Conservation (phyloP, 1,140 invertebrate species). For the Drosophila teissieri region DNA sequence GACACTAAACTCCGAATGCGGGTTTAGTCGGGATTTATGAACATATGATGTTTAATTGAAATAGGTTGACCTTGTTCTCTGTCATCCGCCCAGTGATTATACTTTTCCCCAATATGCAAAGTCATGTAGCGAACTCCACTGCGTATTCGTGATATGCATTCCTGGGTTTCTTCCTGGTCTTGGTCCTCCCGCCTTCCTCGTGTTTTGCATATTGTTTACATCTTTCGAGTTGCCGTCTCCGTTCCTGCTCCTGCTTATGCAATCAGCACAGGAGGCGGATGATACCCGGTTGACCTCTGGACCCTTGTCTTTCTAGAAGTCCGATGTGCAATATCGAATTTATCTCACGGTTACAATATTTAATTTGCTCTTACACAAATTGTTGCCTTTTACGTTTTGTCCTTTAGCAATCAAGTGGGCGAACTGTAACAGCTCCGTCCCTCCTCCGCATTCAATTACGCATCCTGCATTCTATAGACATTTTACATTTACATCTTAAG, state of each 20-base stretch:
- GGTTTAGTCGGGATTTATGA: slow-evolving; percentile 45
- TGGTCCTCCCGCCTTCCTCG: slow-evolving; percentile 34
- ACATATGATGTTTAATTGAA: slow-evolving; percentile 65
- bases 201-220: slow-evolving; percentile 77
- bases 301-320: not conserved
- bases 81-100: not conserved
- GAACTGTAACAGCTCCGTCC: not conserved
- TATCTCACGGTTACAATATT: slow-evolving; percentile 76
- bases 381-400: slow-evolving; percentile 61
- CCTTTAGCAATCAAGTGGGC: slow-evolving; percentile 14
- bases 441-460: not conserved
- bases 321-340: slow-evolving; percentile 57
- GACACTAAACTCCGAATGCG: slow-evolving; percentile 16
- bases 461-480: slow-evolving; percentile 38
- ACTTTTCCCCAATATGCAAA: slow-evolving; percentile 41
- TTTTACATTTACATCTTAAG: slow-evolving; percentile 34
- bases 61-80: slow-evolving; percentile 62
- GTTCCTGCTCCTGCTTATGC: slow-evolving; percentile 4
- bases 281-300: slow-evolving; percentile 12
- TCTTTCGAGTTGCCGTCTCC: slow-evolving; percentile 56
- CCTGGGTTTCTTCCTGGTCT: not conserved
- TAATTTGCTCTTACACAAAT: slow-evolving; percentile 76
- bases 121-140: slow-evolving; percentile 39
- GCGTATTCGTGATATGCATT: slow-evolving; percentile 64
- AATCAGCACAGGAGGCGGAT: not conserved